Base-by-base conservation (phyloP, 2,888 invertebrate species). In the Torymus auratus region DNA sequence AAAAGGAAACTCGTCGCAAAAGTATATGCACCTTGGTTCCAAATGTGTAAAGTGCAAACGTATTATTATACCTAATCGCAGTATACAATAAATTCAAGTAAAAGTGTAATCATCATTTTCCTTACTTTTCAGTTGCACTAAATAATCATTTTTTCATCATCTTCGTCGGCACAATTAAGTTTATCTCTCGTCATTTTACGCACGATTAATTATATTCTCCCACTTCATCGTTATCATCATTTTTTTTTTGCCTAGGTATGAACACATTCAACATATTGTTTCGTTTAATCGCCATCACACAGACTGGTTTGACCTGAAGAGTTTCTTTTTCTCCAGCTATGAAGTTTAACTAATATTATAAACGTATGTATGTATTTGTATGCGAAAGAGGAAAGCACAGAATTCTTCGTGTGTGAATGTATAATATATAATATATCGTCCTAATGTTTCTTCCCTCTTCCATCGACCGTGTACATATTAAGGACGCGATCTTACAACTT, bases 211-310 rank as follows among this genome's bases (percentile, higher is more conserved):
- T 64, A 64, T 61, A 69, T 56, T 67, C 73, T 68, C 71, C 52
- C 69, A 78, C 73, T 81, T 83, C 83, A 17, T 83, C 76, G 41
- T 55, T 78, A 73, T 74, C 28, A 28, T 60, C 77, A 72, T 79
- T 75, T 83, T 84, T 81, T 83, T 84, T 85, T 86, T 83, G 82
- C 84, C 85, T 86, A 88, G 50, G 81, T 78, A 85, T 88, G 87
- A 89, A 89, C 88, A 88, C 88, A 88, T 88, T 87, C 72, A 87
- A 88, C 85, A 85, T 87, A 87, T 88, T 86, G 85, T 86, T 86
- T 86, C 81, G 79, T 83, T 84, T 76, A 85, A 84, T 84, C 84
- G 15, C 60, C 68, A 15, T 68, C 64, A 84, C 80, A 83, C 81
- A 83, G 83, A 85, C 77, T 82, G 85, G 84, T 83, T 82, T 82